Conservation (phyloP, 2,113 vertebrate species). For the Cynocephalus volans region DNA sequence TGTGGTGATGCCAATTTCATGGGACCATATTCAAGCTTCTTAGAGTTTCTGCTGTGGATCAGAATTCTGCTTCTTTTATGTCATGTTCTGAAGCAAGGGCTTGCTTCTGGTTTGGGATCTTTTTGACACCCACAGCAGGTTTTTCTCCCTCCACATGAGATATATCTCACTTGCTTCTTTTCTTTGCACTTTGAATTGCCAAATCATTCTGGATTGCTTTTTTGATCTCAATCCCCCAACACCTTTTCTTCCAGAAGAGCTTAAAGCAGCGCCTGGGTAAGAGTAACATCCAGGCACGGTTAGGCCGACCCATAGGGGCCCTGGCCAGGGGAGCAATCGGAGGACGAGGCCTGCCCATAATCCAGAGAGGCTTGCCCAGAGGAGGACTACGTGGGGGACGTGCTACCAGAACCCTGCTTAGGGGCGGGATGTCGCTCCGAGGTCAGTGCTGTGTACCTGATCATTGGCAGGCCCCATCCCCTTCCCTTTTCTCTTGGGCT, state of each 20-base stretch:
- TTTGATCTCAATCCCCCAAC: constrained; percentile 79
- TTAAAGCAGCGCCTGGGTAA: constrained; percentile 98
- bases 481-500: constrained; percentile 75
- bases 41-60: constrained; percentile 26
- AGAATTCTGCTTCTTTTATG: constrained; percentile 45
- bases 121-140: constrained; percentile 20
- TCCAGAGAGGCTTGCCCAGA: constrained; percentile 93
- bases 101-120: constrained; percentile 58
- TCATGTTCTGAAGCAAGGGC: constrained; percentile 43
- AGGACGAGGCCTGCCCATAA: constrained; percentile 92
- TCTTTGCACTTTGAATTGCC: constrained; percentile 74
- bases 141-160: constrained; percentile 50
- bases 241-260: constrained; percentile 92
- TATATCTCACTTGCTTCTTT: constrained; percentile 74
- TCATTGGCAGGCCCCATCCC: neutral
- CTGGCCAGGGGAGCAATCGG: constrained; percentile 91
- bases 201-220: constrained; percentile 72
- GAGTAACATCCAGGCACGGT: constrained; percentile 98
- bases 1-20: constrained; percentile 34
- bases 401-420: constrained; percentile 91
- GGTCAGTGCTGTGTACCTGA: constrained; percentile 87
- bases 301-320: constrained; percentile 94
- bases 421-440: constrained; percentile 94
- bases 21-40: neutral
- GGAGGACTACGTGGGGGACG: constrained; percentile 93